phyloP scores from a whole-genome alignment of 2,888 invertebrate genomes.

The Ceriagrion tenellum region DNA sequence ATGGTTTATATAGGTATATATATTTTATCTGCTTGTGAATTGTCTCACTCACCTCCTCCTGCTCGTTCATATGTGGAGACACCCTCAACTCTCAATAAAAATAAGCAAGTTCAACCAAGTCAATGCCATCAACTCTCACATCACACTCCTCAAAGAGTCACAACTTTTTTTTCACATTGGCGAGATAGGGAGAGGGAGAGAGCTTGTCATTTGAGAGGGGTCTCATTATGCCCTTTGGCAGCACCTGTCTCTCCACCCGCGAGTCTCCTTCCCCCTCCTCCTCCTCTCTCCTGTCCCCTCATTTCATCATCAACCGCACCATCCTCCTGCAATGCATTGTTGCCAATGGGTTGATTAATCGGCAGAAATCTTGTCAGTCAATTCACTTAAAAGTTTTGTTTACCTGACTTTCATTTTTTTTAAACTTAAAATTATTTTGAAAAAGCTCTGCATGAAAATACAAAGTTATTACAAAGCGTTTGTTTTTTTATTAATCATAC shows the following conservation, averaged over 20 bases:
- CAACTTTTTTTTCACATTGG: slow-evolving; percentile 45
- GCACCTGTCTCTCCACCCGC: slow-evolving; percentile 42
- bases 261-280: slow-evolving; percentile 46
- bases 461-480: slow-evolving; percentile 14
- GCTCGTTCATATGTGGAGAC: slow-evolving; percentile 47
- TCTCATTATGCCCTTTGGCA: slow-evolving; percentile 58
- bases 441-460: slow-evolving; percentile 11
- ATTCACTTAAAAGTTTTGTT: neutral
- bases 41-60: slow-evolving; percentile 66
- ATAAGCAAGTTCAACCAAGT: slow-evolving; percentile 28
- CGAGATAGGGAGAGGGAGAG: slow-evolving; percentile 6
- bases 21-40: neutral
- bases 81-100: slow-evolving; percentile 62
- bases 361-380: slow-evolving; percentile 7
- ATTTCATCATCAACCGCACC: slow-evolving; percentile 63
- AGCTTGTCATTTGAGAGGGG: slow-evolving; percentile 55
- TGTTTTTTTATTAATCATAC: neutral
- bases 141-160: slow-evolving; percentile 52
- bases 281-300: slow-evolving; percentile 35
- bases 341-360: slow-evolving; percentile 65
- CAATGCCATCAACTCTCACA: slow-evolving; percentile 44
- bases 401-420: slow-evolving; percentile 17
- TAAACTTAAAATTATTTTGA: neutral
- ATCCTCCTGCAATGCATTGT: slow-evolving; percentile 66
- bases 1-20: no score